Percentiles rank a stretch among this genome's conserved stretches.
Evolutionary conservation across 2,888 invertebrate genomes (phyloP).

Genomic region (Cephus spinipes): DNA sequence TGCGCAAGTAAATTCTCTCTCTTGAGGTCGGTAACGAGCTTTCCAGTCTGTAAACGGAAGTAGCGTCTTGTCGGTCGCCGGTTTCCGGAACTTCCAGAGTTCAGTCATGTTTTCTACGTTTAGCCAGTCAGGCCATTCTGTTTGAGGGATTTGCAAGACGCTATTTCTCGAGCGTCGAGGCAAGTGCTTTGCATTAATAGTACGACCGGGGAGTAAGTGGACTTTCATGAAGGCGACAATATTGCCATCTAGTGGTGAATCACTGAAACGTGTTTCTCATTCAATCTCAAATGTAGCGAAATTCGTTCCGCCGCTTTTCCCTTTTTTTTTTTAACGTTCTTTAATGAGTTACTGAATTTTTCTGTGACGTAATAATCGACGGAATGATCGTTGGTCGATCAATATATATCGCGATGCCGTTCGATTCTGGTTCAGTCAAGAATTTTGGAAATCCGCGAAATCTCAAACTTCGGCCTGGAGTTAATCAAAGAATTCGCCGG

Average conservation of each 20-base stretch:
- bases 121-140: background rate
- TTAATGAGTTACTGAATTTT: background rate
- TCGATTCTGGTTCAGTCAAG: background rate
- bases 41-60: background rate
- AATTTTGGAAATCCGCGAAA: background rate
- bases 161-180: conserved; percentile 4
- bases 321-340: background rate
- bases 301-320: background rate
- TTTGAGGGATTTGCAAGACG: background rate
- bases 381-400: background rate
- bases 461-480: background rate
- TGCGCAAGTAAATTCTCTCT: background rate
- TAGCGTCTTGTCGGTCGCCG: background rate
- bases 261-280: background rate
- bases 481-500: background rate
- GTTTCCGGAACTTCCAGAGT: background rate
- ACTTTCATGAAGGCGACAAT: background rate
- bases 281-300: background rate
- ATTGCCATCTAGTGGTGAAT: background rate
- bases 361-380: background rate
- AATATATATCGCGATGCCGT: background rate
- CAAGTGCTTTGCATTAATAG: conserved; percentile 8
- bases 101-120: conserved; percentile 2
- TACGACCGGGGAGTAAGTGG: background rate
- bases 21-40: background rate